Base-by-base conservation (phyloP, 2,797 vertebrate species). In the Eulemur albifrons region DNA sequence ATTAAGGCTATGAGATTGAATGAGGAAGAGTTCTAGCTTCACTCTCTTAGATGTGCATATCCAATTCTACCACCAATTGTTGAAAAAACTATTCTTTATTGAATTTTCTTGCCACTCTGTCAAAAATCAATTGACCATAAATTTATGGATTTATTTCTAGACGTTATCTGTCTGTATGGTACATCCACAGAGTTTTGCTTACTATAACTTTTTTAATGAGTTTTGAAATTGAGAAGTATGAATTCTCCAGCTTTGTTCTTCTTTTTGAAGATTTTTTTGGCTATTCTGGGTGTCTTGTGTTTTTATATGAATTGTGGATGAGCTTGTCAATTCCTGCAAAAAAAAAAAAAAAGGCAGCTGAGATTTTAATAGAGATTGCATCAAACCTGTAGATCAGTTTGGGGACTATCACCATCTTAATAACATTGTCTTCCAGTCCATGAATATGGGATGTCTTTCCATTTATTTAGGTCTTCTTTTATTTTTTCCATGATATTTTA, bases 251-350 rank as follows among this genome's bases (percentile, higher is more conserved):
- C 70, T 85, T 84, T 70, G 35, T 84, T 93, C 18, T 59, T 92
- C 14, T 57, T 70, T 85, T 84, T 79, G 54, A 87, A 59, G 21
- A 67, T 80, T 91, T 5, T 38, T 81, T 72, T 75, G 57, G 20
- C 32, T 81, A 10, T 80, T 63, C 18, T 77, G 27, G 15, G 10
- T 48, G 12, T 50, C 32, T 57, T 85, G 50, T 9, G 52, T 69
- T 82, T 95, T 21, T 35, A 57, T 27, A 54, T 43, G 81, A 94
- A 45, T 96, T 93, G 92, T 93, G 30, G 20, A 85, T 86, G 12
- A 73, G 1, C 38, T 27, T 73, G 61, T 69, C 32, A 57, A 25
- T 73, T 93, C 94, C 76, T 94, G 43, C 4, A 7, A 52, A 40
- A 35, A 48, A 67, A 61, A 61, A 61, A 35, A 30, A 48, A 23